phyloP scores from a whole-genome alignment of 1,140 invertebrate genomes.

The Copidosoma floridanum region DNA sequence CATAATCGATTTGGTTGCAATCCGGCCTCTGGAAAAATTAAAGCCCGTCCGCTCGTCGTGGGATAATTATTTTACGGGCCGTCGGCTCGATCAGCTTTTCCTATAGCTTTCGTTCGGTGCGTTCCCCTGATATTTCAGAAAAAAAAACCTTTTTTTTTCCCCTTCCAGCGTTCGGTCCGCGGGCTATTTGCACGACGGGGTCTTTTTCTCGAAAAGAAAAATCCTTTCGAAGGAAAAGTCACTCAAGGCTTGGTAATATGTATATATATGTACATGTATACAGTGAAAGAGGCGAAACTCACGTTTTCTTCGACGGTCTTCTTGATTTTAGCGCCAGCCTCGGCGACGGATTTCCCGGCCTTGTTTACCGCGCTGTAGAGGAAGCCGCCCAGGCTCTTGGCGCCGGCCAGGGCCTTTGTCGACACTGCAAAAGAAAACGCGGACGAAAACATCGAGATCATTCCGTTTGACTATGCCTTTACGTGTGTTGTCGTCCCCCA shows the following conservation, averaged over 20 bases:
- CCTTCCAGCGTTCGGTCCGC: too few species aligned
- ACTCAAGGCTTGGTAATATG: not conserved
- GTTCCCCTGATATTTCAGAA: too few species aligned
- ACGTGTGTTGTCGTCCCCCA: too few species aligned
- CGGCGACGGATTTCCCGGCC: conserved; percentile 74
- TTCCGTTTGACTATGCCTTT: too few species aligned
- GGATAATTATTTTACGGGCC: too few species aligned
- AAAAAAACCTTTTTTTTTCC: too few species aligned
- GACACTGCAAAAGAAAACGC: conserved; percentile 64
- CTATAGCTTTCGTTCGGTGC: too few species aligned
- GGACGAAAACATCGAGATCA: not conserved
- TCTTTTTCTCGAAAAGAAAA: not conserved
- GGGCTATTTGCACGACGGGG: not conserved
- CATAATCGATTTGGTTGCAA: too few species aligned
- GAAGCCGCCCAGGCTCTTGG: conserved; percentile 89
- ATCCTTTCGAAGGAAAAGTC: not conserved
- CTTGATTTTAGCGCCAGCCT: conserved; percentile 88
- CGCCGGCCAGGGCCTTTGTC: conserved; percentile 86
- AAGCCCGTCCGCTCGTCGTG: too few species aligned
- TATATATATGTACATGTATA: too few species aligned
- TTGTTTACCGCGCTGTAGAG: conserved; percentile 88
- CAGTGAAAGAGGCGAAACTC: conserved; percentile 56
- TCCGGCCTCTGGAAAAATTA: too few species aligned
- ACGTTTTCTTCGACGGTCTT: conserved; percentile 95
- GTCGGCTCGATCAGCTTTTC: too few species aligned